Base-by-base conservation (phyloP, 2,888 invertebrate genomes). In the Platycheirus rosarum region DNA sequence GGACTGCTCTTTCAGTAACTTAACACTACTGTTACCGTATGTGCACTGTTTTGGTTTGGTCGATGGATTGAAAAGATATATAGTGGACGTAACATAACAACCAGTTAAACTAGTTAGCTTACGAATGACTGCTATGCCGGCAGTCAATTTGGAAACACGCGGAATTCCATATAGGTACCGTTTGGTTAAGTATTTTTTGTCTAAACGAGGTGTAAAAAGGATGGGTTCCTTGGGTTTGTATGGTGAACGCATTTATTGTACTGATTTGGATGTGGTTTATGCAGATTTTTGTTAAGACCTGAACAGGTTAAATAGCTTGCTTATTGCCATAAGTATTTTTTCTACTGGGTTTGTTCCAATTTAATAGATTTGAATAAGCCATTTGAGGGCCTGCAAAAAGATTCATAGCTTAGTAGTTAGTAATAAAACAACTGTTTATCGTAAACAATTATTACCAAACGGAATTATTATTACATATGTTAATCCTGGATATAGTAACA, bases 101-200 rank as follows among this genome's bases (percentile, higher is more conserved):
- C 80, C 66, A 76, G 80, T 80, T 76, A 48, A 60, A 76, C 80
- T 75, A 76, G 80, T 75, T 80, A 62, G 29, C 26, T n/a, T 68
- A 57, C 55, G 60, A 60, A 60, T 60, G 16, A 35, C 37, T 48
- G 35, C 23, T 46, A n/a, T n/a, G 40, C 37, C 40, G 40, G 51
- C 26, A 51, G 49, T 66, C 42, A 55, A 44, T 40, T 63, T 65
- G 55, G 60, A 32, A 63, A 57, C 75, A 71, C 48, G 66, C 32
- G 68, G 37, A 68, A 80, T 76, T 79, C 69, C 79, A 75, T 16
- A 37, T 53, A 79, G 80, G 65, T 76, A 70, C 65, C 65, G 46
- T 63, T 66, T 29, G 32, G 14, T 23, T 44, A 32, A 8, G 4
- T 32, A 23, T 23, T 23, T 6, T 23, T n/a, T n/a, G n/a, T 23